These are phyloP conservation scores for Atta cephalotes DNA, from an alignment of 1,140 invertebrate genomes.

Conservation along the genomic window DNA sequence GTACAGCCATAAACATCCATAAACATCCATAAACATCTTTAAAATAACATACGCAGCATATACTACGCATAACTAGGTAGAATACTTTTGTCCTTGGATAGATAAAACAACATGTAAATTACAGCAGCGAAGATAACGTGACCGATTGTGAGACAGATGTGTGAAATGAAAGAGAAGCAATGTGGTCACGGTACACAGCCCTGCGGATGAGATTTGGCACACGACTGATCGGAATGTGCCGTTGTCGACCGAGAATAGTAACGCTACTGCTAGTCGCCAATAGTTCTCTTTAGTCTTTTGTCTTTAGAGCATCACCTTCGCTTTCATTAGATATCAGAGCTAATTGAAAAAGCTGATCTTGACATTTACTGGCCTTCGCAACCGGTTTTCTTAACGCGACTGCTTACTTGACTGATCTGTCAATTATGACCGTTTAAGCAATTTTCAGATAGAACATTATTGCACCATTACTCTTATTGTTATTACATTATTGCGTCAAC, in stretches of 20 bases:
- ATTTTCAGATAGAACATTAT: not conserved
- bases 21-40: not conserved
- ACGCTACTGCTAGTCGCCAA: conserved; percentile 72
- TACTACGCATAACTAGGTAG: not conserved
- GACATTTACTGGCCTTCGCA: not conserved
- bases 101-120: not conserved
- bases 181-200: conserved; percentile 23
- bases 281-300: conserved; percentile 73
- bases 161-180: not conserved
- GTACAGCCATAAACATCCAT: too few relatives aligned
- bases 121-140: not conserved
- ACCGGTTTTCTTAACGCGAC: not conserved
- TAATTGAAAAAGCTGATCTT: conserved; percentile 11
- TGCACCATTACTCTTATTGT: conserved; percentile 1
- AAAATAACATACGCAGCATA: not conserved
- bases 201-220: conserved; percentile 81
- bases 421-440: not conserved
- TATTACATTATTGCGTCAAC: conserved; percentile 10
- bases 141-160: not conserved
- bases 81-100: not conserved
- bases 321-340: conserved; percentile 18
- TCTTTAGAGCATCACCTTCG: conserved; percentile 49
- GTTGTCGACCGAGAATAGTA: conserved; percentile 84
- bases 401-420: not conserved
- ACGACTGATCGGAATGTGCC: conserved; percentile 83